Evolutionary conservation across 2,797 vertebrate species (phyloP).

Genomic region (Meriones psammophilus): DNA sequence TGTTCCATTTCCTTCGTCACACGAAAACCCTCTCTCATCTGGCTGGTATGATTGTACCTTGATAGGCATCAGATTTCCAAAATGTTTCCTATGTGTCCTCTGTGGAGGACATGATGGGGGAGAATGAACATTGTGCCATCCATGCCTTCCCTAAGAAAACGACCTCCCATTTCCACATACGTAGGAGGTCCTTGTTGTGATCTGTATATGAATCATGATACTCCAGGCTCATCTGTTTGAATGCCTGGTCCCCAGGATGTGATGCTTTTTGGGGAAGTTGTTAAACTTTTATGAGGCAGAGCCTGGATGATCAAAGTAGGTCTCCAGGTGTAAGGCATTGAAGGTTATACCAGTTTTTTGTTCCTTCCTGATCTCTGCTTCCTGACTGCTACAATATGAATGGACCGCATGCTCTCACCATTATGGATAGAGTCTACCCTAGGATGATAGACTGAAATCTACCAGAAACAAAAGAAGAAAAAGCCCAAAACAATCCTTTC

Average conservation of each 20-base stretch:
- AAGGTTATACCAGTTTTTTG: neutral
- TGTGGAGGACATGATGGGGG: neutral
- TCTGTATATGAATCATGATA: neutral
- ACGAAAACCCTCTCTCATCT: neutral
- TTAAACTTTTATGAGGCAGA: neutral
- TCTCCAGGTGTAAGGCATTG: neutral
- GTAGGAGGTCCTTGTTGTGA: neutral
- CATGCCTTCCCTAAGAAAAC: neutral
- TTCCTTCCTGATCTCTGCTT: neutral
- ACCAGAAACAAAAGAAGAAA: neutral
- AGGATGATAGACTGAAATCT: neutral
- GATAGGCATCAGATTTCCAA: slow-evolving; percentile 6
- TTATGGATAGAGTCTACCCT: neutral
- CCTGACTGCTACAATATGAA: neutral
- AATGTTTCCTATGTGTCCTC: neutral
- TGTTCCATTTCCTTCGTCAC: neutral
- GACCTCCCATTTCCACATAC: neutral
- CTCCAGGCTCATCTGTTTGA: neutral
- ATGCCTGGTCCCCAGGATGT: neutral
- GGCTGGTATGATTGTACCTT: neutral
- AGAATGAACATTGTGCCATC: neutral
- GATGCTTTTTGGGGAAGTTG: neutral
- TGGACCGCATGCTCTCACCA: neutral
- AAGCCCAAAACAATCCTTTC: too few species aligned
- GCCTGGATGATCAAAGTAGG: neutral